These are phyloP conservation scores for Nycticryphes semicollaris DNA, from an alignment of 2,113 vertebrate species.

Conservation along the genomic window DNA sequence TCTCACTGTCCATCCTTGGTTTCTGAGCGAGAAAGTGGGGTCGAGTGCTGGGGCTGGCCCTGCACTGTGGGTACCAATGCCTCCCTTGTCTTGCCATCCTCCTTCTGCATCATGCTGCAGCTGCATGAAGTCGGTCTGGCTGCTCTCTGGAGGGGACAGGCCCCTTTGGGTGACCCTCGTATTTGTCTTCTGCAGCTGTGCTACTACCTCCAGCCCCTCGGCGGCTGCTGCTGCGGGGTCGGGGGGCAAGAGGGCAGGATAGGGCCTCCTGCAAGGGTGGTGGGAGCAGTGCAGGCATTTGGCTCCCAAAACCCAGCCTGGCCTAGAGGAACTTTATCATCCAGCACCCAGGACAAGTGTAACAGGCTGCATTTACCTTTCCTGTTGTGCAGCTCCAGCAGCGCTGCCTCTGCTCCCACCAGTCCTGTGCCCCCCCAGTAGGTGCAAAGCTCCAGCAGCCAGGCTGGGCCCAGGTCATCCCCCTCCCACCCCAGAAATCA, in stretches of 20 bases:
- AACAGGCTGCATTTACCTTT: neutral
- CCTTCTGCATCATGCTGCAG: neutral
- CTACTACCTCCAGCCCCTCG: neutral
- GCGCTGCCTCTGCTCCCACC: too few relatives aligned
- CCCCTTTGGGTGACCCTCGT: too few relatives aligned
- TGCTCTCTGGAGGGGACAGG: neutral
- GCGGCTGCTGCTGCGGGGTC: neutral
- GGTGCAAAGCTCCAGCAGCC: rapidly evolving
- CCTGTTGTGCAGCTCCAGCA: too few relatives aligned
- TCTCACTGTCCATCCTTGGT: neutral
- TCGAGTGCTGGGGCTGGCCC: neutral
- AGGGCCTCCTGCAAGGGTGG: neutral
- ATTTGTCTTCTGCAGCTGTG: rapidly evolving
- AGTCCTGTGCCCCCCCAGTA: rapidly evolving
- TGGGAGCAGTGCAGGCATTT: too few relatives aligned
- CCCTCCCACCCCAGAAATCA: neutral
- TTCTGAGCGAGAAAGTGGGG: neutral
- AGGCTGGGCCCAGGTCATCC: neutral
- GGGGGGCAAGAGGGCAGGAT: too few relatives aligned
- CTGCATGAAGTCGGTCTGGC: neutral
- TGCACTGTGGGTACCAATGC: too few relatives aligned
- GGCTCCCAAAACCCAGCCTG: neutral
- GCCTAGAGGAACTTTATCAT: neutral
- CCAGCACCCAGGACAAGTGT: too few relatives aligned
- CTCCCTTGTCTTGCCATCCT: too few relatives aligned